These are phyloP conservation scores for Enteromius argenteus DNA, from an alignment of 2,797 vertebrate genomes.

Conservation along the genomic window DNA sequence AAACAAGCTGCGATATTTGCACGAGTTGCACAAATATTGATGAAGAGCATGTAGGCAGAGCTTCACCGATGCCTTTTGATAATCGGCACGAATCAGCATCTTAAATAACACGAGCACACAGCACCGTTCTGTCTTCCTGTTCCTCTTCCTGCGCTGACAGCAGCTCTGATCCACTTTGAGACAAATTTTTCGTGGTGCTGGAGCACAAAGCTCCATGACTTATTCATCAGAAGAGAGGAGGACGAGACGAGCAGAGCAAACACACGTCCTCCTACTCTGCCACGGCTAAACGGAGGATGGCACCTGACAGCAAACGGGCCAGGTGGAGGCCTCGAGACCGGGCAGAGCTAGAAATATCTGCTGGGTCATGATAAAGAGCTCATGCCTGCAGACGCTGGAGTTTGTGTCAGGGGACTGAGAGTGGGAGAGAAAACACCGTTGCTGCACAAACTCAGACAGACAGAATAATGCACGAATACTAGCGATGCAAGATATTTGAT, in stretches of 20 bases:
- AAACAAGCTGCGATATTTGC: not conserved
- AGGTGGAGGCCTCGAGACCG: not conserved
- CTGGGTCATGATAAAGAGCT: conserved; percentile 21
- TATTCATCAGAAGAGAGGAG: conserved; percentile 61
- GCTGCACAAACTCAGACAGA: not conserved
- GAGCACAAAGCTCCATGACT: conserved; percentile 57
- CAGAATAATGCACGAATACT: no score
- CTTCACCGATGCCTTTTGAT: conserved; percentile 22
- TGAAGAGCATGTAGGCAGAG: not conserved
- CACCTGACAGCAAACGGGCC: conserved; percentile 12
- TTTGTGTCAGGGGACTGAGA: conserved; percentile 12
- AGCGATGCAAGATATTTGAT: not conserved
- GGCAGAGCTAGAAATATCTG: conserved; percentile 18
- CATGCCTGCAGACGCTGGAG: conserved; percentile 8
- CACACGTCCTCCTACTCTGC: conserved; percentile 10
- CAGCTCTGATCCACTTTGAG: conserved; percentile 54
- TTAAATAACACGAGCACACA: not conserved
- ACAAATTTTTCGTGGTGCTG: conserved; percentile 51
- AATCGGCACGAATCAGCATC: conserved; percentile 27
- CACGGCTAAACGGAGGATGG: conserved; percentile 4
- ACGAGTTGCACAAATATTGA: conserved; percentile 11
- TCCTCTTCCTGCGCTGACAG: conserved; percentile 40
- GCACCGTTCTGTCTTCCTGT: not conserved
- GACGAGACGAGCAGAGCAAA: conserved; percentile 41
- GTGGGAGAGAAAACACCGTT: not conserved